phyloP scores from a whole-genome alignment of 2,888 invertebrate species.

The Lydus trimaculatus region DNA sequence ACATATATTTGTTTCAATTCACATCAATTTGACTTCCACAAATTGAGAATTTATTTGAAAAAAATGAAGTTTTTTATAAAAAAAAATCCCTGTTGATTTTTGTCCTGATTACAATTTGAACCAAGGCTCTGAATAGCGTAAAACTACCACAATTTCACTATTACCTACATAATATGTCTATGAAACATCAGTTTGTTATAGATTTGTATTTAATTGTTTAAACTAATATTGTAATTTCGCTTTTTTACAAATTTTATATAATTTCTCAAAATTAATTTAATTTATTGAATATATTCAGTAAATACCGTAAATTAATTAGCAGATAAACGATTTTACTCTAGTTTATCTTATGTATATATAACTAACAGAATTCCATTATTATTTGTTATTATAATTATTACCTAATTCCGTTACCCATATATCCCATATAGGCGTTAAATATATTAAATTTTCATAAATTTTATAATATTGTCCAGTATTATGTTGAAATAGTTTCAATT shows the following conservation, averaged over 20 bases:
- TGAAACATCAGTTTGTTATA: too few relatives aligned
- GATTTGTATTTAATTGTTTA: neutral
- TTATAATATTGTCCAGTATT: slow-evolving; percentile 22
- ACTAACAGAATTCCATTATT: slow-evolving; percentile 49
- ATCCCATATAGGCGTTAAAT: slow-evolving; percentile 51
- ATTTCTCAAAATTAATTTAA: neutral
- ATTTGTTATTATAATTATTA: slow-evolving; percentile 53
- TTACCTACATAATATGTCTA: too few relatives aligned
- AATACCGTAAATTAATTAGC: slow-evolving; percentile 42
- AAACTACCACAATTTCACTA: too few relatives aligned
- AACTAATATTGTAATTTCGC: neutral
- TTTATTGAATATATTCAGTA: slow-evolving; percentile 6
- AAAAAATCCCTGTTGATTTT: too few relatives aligned
- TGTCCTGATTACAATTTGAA: too few relatives aligned
- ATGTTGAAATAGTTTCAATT: slow-evolving; percentile 35
- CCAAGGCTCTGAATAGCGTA: too few relatives aligned
- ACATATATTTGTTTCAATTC: neutral
- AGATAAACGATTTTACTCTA: slow-evolving; percentile 37
- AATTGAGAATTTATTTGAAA: neutral
- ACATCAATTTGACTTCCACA: neutral
- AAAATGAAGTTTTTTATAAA: neutral
- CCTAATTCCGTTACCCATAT: slow-evolving; percentile 53
- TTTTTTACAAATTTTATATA: neutral
- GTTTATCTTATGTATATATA: slow-evolving; percentile 45
- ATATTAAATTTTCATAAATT: slow-evolving; percentile 45